Base-by-base conservation (phyloP, 2,113 vertebrate genomes). In the Carassius gibelio region DNA sequence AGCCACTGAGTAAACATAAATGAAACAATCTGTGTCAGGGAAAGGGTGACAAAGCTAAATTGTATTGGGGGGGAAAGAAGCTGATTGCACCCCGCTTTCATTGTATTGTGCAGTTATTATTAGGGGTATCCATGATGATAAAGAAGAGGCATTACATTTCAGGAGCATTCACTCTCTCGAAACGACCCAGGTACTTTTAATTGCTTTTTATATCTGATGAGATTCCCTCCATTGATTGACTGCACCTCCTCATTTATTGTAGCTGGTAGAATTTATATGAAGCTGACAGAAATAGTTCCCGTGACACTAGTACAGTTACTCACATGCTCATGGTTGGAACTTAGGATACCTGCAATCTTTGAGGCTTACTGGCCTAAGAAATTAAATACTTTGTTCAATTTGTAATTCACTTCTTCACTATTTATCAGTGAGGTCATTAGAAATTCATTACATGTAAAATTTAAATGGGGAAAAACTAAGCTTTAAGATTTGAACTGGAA, bases 171-270 rank as follows among this genome's bases (percentile, higher is more conserved):
- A 3, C 59, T 80, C 57, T 59, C 48, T 86, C 23, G 3, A 81
- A 81, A 85, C 64, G 45, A 74, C 75, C n/a, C 45, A 52, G 19
- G 48, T 75, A 61, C 62, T 66, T 76, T 57, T 83, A 86, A 83
- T 88, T 88, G 84, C 81, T 85, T 80, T 80, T 86, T 81, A 81
- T 64, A 68, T 86, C 68, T 86, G 84, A 86, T 88, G 82, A 83
- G 81, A 84, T 88, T 86, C 75, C 64, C 80, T 55, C 50, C 81
- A 83, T 59, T 88, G 87, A 88, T 83, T 85, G 77, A 85, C 55
- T 78, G 77, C 57, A 13, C 45, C 26, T 59, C 59, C 79, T 85
- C 57, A 80, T 75, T 83, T 83, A 74, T 83, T 81, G 66, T 34
- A 26, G 68, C 59, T 75, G 68, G 83, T 83, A 69, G 5, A 52